Evolutionary conservation across 1,140 invertebrate genomes (phyloP).

Genomic region (Oncopodura yosiiana): DNA sequence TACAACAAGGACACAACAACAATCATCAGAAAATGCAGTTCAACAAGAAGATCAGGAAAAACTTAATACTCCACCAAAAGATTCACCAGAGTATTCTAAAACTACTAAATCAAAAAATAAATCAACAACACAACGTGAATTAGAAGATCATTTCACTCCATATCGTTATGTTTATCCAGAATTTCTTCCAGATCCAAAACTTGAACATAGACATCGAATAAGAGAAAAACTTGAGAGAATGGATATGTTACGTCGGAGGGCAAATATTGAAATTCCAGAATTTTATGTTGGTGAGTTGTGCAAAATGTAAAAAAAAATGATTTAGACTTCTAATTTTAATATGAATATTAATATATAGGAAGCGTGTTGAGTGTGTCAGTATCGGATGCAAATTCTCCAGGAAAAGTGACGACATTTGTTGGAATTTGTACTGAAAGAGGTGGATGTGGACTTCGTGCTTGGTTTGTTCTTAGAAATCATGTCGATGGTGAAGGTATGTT

Average conservation of each 20-base stretch:
- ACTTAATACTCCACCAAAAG: neutral
- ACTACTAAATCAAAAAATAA: neutral
- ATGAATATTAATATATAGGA: conserved; percentile 48
- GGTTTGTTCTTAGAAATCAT: conserved; percentile 83
- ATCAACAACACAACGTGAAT: neutral
- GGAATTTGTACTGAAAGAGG: conserved; percentile 88
- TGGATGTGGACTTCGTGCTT: conserved; percentile 66
- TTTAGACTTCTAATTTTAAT: neutral
- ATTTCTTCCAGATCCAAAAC: conserved; percentile 80
- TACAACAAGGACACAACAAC: neutral
- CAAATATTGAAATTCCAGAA: conserved; percentile 80
- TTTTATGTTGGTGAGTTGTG: conserved; percentile 84
- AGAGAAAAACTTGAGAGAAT: conserved; percentile 78
- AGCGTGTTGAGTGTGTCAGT: conserved; percentile 85
- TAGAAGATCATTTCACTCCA: conserved; percentile 30
- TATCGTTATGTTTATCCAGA: conserved; percentile 80
- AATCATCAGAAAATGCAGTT: neutral
- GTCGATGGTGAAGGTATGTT: conserved; percentile 69
- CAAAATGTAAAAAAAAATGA: neutral
- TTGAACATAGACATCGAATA: conserved; percentile 63
- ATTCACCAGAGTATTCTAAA: neutral
- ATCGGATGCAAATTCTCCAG: conserved; percentile 73
- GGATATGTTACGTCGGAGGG: conserved; percentile 83
- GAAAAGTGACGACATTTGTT: conserved; percentile 80
- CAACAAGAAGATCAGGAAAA: neutral